Percentiles rank a stretch among this genome's conserved stretches.
These are phyloP conservation scores for Drosophila orena DNA, from an alignment of 1,140 invertebrate species.

Conservation along the genomic window DNA sequence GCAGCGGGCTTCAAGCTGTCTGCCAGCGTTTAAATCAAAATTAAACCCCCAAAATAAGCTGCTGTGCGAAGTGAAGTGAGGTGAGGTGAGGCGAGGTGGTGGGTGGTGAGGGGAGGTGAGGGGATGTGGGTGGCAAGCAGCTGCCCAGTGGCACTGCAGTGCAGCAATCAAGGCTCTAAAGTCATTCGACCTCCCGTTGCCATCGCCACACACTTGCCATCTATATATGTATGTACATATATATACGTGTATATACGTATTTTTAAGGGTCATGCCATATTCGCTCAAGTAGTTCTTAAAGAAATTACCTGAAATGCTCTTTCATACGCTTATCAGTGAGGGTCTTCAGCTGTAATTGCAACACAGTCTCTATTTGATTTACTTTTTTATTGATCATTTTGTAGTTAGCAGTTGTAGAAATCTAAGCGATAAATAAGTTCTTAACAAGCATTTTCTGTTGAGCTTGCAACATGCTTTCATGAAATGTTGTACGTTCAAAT, in stretches of 20 bases:
- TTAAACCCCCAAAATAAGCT: conserved; percentile 79
- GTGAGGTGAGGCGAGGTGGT: not conserved
- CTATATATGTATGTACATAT: not conserved
- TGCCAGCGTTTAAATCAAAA: conserved; percentile 79
- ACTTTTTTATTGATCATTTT: too few species aligned
- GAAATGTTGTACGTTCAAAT: too few species aligned
- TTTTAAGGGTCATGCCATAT: conserved; percentile 16
- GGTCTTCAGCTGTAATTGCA: conserved; percentile 13
- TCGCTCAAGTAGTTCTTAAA: conserved; percentile 16
- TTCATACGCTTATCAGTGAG: conserved; percentile 7
- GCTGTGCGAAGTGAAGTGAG: conserved; percentile 5
- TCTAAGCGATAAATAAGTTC: too few species aligned
- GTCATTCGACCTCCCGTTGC: conserved; percentile 52
- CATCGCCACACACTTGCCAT: conserved; percentile 26
- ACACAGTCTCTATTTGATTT: not conserved
- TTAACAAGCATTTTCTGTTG: too few species aligned
- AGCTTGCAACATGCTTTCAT: too few species aligned
- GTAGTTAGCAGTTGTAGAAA: too few species aligned
- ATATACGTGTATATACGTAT: not conserved
- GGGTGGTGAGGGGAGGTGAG: too few species aligned
- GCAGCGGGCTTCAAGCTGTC: conserved; percentile 69
- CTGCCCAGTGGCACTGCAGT: conserved; percentile 47
- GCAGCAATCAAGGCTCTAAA: conserved; percentile 67
- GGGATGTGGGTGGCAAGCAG: conserved; percentile 10
- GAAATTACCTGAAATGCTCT: conserved; percentile 13